These are phyloP conservation scores for Thera obeliscata DNA, from an alignment of 2,888 invertebrate genomes.

Conservation along the genomic window DNA sequence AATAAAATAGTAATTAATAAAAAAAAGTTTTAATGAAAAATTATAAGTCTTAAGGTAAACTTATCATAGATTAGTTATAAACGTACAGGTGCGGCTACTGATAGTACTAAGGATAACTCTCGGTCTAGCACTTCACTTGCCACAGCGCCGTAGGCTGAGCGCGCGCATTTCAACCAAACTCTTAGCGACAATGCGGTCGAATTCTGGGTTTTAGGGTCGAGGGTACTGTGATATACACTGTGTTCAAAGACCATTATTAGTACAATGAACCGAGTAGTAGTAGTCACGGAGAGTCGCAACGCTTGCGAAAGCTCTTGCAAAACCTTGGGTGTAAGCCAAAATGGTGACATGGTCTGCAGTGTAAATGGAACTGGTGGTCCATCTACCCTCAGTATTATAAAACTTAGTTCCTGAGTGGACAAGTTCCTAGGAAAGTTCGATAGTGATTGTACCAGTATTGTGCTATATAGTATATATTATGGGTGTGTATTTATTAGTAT, in stretches of 20 bases:
- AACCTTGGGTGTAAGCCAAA: conserved; percentile 17
- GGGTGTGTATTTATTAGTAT: background rate
- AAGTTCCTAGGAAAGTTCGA: background rate
- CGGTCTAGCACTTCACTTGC: background rate
- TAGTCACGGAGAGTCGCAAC: conserved; percentile 14
- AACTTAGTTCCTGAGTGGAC: background rate
- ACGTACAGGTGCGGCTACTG: no score
- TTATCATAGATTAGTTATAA: no score
- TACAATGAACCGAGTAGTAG: conserved; percentile 11
- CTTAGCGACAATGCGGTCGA: conserved; percentile 8
- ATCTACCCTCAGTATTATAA: background rate
- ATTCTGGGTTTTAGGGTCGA: conserved; percentile 1
- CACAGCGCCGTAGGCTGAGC: background rate
- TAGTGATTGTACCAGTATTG: no score
- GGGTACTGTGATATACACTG: background rate
- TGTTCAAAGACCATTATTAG: conserved; percentile 8
- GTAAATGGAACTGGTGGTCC: background rate
- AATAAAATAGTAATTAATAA: no score
- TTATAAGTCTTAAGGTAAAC: no score
- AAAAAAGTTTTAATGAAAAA: no score
- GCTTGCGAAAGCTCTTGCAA: conserved; percentile 17
- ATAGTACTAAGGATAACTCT: no score
- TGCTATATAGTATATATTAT: background rate
- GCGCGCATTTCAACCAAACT: background rate
- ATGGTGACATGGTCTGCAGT: conserved; percentile 2